Base-by-base conservation (phyloP, 2,797 vertebrate species). In the Otolemur crassicaudatus region DNA sequence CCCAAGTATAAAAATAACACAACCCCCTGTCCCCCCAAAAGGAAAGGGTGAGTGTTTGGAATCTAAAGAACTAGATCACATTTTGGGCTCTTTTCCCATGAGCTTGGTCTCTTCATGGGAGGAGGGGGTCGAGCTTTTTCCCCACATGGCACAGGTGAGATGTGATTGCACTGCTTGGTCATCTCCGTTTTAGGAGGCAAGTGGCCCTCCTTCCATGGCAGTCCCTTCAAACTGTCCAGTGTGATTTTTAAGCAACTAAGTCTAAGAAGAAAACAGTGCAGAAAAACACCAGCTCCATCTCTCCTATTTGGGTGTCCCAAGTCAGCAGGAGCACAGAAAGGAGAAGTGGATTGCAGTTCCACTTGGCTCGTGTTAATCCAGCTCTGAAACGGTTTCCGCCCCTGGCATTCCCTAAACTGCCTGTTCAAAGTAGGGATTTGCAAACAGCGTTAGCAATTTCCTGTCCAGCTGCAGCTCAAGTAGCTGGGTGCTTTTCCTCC, bases 401-500 rank as follows among this genome's bases (percentile, higher is more conserved):
- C 98, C 98, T 99, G 98, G 98, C 98, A 98, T 99, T 98, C 99
- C 98, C 98, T 99, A 43, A 98, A 98, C 98, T 98, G 99, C 85
- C 98, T 97, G 98, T 98, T 98, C 98, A 99, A 99, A 99, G 98
- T 98, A 97, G 98, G 99, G 98, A 99, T 99, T 98, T 99, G 98
- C 98, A 98, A 98, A 98, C 98, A 98, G 98, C 97, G 97, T 98
- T 98, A 99, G 99, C 98, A 99, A 99, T 99, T 99, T 99, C 99
- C 99, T 99, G 99, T 99, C 99, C 99, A 99, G 99, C 99, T 99
- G 97, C 98, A 98, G 99, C 99, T 99, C 98, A 98, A 99, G 98
- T 98, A 99, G 98, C 98, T 98, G 82, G 19, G 69, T 61, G 84
- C 90, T 60, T 73, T 37, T 17, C 49, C 25, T 5, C 73, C 56